These are phyloP conservation scores for Enteromius argenteus DNA, from an alignment of 2,797 vertebrate species.

Conservation along the genomic window DNA sequence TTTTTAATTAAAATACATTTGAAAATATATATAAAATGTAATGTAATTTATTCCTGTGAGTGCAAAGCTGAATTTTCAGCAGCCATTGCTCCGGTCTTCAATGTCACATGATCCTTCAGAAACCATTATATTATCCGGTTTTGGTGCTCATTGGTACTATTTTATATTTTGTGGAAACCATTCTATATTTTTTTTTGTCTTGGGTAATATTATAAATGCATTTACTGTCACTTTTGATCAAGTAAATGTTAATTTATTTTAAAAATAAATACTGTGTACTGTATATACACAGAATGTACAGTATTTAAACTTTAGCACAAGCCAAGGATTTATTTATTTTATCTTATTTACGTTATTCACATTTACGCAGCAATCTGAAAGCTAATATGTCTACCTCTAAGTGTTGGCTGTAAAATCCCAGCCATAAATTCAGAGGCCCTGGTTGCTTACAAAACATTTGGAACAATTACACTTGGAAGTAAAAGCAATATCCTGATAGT, in stretches of 20 bases:
- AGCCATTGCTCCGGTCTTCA: too few species aligned
- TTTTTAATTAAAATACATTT: too few species aligned
- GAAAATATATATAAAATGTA: too few species aligned
- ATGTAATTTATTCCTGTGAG: too few species aligned
- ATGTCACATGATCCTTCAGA: too few species aligned
- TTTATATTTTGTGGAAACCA: too few species aligned
- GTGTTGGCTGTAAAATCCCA: conserved; percentile 33
- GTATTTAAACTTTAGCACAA: not conserved
- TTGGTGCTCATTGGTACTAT: too few species aligned
- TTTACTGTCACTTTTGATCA: not conserved
- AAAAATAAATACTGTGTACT: not conserved
- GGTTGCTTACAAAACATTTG: conserved; percentile 40
- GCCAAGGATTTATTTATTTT: not conserved
- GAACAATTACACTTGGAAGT: conserved; percentile 51
- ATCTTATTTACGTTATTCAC: not conserved
- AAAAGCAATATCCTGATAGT: conserved; percentile 43
- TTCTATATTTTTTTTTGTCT: too few species aligned
- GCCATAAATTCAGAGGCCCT: conserved; percentile 25
- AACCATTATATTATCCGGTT: too few species aligned
- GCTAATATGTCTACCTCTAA: conserved; percentile 3
- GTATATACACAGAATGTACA: not conserved
- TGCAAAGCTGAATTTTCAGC: too few species aligned
- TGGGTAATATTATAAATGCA: not conserved
- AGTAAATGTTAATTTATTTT: not conserved
- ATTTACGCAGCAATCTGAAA: conserved; percentile 13